Percentiles rank a stretch among this genome's conserved stretches.
Conservation (phyloP, 2,113 vertebrate species). For the Xenopus borealis region DNA sequence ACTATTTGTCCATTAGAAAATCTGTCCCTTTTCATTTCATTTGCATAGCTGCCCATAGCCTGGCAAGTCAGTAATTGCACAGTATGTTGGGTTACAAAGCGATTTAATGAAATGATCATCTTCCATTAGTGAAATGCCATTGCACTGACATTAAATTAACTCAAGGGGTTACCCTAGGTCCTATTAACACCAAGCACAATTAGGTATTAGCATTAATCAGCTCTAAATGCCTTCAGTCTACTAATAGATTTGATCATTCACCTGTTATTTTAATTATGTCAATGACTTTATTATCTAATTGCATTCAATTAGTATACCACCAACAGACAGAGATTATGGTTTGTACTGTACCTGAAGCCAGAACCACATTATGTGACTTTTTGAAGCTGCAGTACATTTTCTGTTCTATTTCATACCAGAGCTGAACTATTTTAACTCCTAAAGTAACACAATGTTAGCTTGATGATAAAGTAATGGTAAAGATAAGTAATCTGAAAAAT, state of each 20-base stretch:
- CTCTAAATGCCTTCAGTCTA: slow-evolving; percentile 40
- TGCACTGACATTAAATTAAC: slow-evolving; percentile 36
- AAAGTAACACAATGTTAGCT: no score
- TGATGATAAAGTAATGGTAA: no score
- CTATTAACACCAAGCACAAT: slow-evolving; percentile 44
- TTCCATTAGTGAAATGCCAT: slow-evolving; percentile 43
- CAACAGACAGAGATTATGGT: slow-evolving; percentile 28
- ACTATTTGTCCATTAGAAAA: not conserved
- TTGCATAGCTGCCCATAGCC: slow-evolving; percentile 6
- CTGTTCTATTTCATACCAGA: no score
- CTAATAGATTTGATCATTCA: slow-evolving; percentile 45
- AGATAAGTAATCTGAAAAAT: no score
- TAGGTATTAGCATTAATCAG: slow-evolving; percentile 45
- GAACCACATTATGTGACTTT: not conserved
- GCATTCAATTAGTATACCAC: slow-evolving; percentile 44
- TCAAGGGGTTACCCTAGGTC: slow-evolving; percentile 40
- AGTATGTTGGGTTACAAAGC: slow-evolving; percentile 36
- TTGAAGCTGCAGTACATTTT: no score
- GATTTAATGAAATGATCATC: slow-evolving; percentile 43
- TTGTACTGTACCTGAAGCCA: slow-evolving; percentile 28
- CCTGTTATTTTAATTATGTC: slow-evolving; percentile 47
- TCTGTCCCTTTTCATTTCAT: slow-evolving; percentile 1
- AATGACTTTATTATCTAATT: slow-evolving; percentile 40
- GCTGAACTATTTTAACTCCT: no score
- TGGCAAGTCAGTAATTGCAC: slow-evolving; percentile 29